Conservation (phyloP, 2,888 invertebrate species). For the Acanthosoma haemorrhoidale region DNA sequence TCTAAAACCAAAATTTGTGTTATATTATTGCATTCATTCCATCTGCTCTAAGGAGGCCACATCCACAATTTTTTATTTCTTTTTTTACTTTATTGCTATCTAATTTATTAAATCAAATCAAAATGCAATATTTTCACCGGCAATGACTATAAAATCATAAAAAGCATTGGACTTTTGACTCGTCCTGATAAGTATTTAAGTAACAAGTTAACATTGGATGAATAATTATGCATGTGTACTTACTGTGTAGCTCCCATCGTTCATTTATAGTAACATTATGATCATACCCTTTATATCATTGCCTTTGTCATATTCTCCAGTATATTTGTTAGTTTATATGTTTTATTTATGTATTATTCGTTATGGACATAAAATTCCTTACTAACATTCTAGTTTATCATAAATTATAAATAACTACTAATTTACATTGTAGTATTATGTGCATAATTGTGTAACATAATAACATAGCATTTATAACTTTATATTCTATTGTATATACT, state of each 20-base stretch:
- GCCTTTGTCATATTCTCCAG: neutral
- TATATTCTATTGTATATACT: conserved; percentile 9
- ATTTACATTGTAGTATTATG: neutral
- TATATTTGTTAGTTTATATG: neutral
- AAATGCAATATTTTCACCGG: too few relatives aligned
- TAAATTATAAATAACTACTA: neutral
- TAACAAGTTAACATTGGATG: too few relatives aligned
- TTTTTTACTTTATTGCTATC: too few relatives aligned
- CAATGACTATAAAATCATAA: too few relatives aligned
- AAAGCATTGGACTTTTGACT: too few relatives aligned
- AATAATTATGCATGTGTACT: neutral
- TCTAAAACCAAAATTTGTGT: too few relatives aligned
- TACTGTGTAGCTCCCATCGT: neutral
- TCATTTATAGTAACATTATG: neutral
- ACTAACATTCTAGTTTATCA: neutral
- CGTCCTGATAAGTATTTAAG: too few relatives aligned
- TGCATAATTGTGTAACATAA: neutral
- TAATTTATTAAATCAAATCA: too few relatives aligned
- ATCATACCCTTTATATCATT: neutral
- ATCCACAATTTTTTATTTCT: too few relatives aligned
- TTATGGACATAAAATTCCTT: neutral
- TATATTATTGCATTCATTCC: too few relatives aligned
- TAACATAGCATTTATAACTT: neutral
- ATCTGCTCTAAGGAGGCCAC: too few relatives aligned
- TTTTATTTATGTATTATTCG: neutral